Conservation (phyloP, 2,888 invertebrate genomes). For the Syrphus vitripennis region DNA sequence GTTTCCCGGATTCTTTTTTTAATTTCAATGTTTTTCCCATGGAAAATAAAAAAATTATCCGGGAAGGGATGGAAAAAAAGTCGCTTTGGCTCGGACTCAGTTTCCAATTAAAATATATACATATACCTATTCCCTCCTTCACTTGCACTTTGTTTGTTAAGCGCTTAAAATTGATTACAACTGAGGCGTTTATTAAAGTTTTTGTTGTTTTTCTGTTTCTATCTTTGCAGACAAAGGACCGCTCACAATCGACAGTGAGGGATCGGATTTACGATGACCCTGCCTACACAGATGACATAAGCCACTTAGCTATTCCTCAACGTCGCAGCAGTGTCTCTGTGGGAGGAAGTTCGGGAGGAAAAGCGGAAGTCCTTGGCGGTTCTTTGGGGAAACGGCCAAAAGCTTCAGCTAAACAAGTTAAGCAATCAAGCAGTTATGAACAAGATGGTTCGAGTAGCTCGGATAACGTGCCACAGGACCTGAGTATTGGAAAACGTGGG, state of each 20-base stretch:
- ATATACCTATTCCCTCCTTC: background rate
- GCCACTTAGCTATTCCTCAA: slow-evolving; percentile 80
- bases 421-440: slow-evolving; percentile 64
- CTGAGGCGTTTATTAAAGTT: slow-evolving; percentile 14
- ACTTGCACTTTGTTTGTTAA: slow-evolving; percentile 18
- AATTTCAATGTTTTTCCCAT: background rate
- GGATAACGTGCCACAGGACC: slow-evolving; percentile 73
- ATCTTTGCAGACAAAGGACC: slow-evolving; percentile 78
- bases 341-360: slow-evolving; percentile 34
- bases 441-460: slow-evolving; percentile 77
- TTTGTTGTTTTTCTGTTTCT: background rate
- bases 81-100: slow-evolving; percentile 29
- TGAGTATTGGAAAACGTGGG: slow-evolving; percentile 75
- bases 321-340: slow-evolving; percentile 77
- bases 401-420: slow-evolving; percentile 30
- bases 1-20: slow-evolving; percentile 4
- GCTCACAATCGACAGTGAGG: slow-evolving; percentile 78
- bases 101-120: slow-evolving; percentile 47
- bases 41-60: background rate
- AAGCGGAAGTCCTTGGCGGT: slow-evolving; percentile 10
- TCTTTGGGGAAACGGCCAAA: slow-evolving; percentile 55
- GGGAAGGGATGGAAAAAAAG: background rate
- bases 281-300: slow-evolving; percentile 81
- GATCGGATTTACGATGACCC: slow-evolving; percentile 81
- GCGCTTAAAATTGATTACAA: slow-evolving; percentile 50